Evolutionary conservation across 2,888 invertebrate species (phyloP), one percentile per base, ranked within the genome.

Genomic region (Tryphoninae sp.): DNA sequence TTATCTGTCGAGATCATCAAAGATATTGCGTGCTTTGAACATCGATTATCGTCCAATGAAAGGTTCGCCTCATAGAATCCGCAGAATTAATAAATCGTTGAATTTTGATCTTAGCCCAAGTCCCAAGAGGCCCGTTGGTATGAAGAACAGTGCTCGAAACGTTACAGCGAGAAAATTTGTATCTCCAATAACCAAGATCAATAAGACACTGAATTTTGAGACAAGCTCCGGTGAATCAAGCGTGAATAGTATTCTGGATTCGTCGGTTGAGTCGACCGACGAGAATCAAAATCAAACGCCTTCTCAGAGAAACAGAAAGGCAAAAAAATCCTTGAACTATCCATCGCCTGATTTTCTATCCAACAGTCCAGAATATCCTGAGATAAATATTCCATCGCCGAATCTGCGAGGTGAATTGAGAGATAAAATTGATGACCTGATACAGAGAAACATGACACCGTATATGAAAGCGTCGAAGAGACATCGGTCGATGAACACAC

Each of bases 241-340:
- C 22, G 83, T 87, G 4, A 86, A 83, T 59, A 86, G 85, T 68
- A 69, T 81, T 8, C 77, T 86, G 9, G 82, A 87, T 19, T 86
- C 87, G 6, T 89, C 89, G 0, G 71, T 80, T 0, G 89, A 89
- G 59, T 90, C 89, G 0, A 90, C 88, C 0, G 90, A 91, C 42
- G 90, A 90, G 64, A 90, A 91, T 84, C 90, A 90, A 69, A 91
- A 91, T 83, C 86, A 88, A 82, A 90, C 90, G 2, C 91, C 90
- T 0, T 89, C 87, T 0, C 86, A 89, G 49, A 81, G 85, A 64
- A 85, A 78, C 49, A 85, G 84, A 53, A 89, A 86, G 6, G 86
- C 85, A 1, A 84, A 86, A 22, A 88, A 88, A 59, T 85, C 86
- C 8, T 74, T 89, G 9, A 86, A 83, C 40, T 89, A 87, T 81